Evolutionary conservation across 53 echinoderm and acorn worm species (phyloP).

Genomic region (Patiria pectinifera): DNA sequence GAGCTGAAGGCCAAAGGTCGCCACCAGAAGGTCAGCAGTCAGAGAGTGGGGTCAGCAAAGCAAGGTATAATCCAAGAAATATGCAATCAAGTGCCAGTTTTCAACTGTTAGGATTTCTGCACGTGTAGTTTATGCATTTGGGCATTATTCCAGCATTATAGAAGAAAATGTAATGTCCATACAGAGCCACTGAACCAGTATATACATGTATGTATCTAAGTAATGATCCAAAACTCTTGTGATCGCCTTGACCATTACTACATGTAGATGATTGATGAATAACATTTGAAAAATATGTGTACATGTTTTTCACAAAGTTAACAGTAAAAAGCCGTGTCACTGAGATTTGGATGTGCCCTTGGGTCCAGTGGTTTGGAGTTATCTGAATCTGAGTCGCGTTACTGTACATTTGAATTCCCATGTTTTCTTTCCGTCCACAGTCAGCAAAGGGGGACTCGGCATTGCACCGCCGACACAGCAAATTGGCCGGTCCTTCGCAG

Average conservation of each 20-base stretch:
- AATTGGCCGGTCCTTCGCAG: slow-evolving; percentile 52
- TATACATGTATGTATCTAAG: no score
- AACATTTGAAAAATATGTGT: no score
- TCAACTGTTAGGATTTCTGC: no score
- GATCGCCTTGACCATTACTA: no score
- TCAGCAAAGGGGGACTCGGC: slow-evolving; percentile 57
- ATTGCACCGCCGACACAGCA: slow-evolving; percentile 47
- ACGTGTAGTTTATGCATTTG: no score
- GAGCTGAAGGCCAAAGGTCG: slow-evolving; percentile 84
- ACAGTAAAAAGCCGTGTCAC: not conserved
- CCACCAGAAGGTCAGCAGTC: slow-evolving; percentile 80
- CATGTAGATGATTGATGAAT: no score
- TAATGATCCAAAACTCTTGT: no score
- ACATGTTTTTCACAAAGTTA: no score
- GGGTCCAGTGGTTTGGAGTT: not conserved
- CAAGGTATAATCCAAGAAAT: slow-evolving; percentile 35
- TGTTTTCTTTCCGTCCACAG: slow-evolving; percentile 38
- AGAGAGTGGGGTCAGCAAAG: slow-evolving; percentile 75
- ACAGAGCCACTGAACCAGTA: no score
- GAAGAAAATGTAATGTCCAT: no score
- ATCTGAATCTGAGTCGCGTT: not conserved
- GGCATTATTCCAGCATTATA: no score
- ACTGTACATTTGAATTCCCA: not conserved
- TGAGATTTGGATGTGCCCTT: not conserved
- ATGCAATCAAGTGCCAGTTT: no score